Evolutionary conservation across 2,888 invertebrate species (phyloP).

Genomic region (Zygaena filipendulae): DNA sequence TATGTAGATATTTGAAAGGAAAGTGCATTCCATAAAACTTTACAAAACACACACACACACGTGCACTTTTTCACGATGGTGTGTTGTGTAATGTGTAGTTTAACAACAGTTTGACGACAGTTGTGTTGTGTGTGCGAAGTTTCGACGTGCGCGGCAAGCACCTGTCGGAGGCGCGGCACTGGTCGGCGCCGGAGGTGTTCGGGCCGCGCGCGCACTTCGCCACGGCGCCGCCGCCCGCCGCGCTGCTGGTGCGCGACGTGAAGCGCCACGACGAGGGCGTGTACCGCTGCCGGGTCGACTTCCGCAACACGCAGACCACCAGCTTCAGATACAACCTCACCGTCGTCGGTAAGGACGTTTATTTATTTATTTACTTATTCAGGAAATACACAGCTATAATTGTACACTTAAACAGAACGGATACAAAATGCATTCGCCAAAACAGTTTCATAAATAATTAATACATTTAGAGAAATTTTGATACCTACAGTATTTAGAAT

Average conservation of each 20-base stretch:
- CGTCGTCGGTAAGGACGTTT: constrained; percentile 79
- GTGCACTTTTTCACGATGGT: too few species aligned
- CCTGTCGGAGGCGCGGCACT: constrained; percentile 81
- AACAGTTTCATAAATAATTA: too few species aligned
- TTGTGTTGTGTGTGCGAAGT: too few species aligned
- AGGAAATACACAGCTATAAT: background rate
- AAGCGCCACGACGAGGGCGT: constrained; percentile 89
- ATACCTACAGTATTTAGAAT: too few species aligned
- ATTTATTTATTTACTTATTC: background rate
- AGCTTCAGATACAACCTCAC: constrained; percentile 91
- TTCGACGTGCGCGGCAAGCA: constrained; percentile 89
- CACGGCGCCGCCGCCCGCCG: constrained; percentile 81
- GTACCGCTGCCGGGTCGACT: constrained; percentile 91
- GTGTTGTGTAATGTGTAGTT: too few species aligned
- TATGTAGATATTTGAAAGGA: too few species aligned
- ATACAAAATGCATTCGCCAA: too few species aligned
- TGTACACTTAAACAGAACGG: too few species aligned
- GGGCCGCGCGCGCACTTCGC: constrained; percentile 88
- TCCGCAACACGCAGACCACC: constrained; percentile 88
- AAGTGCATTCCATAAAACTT: too few species aligned
- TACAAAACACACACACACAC: too few species aligned
- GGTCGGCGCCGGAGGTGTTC: constrained; percentile 88
- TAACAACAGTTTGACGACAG: too few species aligned
- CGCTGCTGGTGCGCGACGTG: constrained; percentile 80
- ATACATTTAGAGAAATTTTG: too few species aligned